Evolutionary conservation across 2,113 vertebrate genomes (phyloP).

Genomic region (Gadus chalcogrammus): DNA sequence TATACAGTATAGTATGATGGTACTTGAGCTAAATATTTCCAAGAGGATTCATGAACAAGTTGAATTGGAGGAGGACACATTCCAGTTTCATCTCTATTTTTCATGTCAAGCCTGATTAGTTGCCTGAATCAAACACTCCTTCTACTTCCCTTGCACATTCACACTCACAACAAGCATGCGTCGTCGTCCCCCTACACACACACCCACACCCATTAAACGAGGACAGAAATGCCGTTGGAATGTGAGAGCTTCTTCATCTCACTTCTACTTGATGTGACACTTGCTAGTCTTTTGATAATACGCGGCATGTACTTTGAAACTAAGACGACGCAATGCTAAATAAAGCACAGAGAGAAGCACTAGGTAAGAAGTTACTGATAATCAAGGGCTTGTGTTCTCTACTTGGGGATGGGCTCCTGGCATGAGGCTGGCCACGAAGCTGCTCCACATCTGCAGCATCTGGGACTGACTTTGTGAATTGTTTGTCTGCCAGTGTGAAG

Average conservation of each 20-base stretch:
- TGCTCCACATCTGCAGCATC: conserved; percentile 58
- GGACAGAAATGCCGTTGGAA: too few species aligned
- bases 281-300: conserved; percentile 27
- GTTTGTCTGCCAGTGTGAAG: conserved; percentile 40
- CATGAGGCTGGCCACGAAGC: conserved; percentile 43
- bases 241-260: too few species aligned
- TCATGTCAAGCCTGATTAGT: too few species aligned
- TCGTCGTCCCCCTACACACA: background rate
- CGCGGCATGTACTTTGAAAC: conserved; percentile 22
- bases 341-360: conserved; percentile 29
- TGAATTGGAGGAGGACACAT: too few species aligned
- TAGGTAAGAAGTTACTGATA: conserved; percentile 39
- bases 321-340: conserved; percentile 42
- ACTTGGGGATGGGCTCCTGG: conserved; percentile 46
- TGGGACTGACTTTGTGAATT: conserved; percentile 16
- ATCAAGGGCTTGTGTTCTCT: conserved; percentile 29
- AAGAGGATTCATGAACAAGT: too few species aligned
- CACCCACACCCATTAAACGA: background rate
- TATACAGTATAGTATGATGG: too few species aligned
- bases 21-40: too few species aligned
- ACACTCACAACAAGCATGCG: background rate
- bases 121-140: background rate
- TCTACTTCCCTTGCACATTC: conserved; percentile 21
- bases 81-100: too few species aligned
- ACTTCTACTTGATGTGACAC: conserved; percentile 6